A percentile compares a stretch with the other conserved stretches of the same genome.
These are phyloP conservation scores for Corythaeola cristata DNA, from an alignment of 2,113 vertebrate genomes.

Conservation along the genomic window DNA sequence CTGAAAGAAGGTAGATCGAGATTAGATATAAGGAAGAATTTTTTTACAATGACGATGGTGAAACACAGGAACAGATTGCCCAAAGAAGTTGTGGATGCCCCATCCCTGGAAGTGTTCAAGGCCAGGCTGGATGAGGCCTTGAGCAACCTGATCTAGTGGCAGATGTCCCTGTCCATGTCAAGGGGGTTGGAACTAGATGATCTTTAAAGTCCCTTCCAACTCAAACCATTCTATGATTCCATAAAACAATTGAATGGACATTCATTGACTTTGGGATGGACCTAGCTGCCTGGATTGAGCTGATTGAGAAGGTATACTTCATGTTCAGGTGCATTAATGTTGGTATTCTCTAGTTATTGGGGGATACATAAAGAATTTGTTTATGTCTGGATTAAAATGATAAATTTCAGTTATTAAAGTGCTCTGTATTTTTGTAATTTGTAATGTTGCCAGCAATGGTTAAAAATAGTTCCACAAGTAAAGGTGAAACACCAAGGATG, in stretches of 20 bases:
- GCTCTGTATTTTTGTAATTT: neutral
- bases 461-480: neutral
- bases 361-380: neutral
- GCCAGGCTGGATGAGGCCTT: no score
- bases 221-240: no score
- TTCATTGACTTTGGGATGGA: neutral
- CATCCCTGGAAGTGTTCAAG: no score
- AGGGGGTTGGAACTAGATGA: no score
- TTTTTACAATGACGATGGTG: no score
- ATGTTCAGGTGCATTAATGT: neutral
- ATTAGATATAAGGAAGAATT: no score
- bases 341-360: neutral
- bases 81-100: no score
- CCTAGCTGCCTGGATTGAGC: neutral
- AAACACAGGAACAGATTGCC: no score
- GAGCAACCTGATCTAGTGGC: no score
- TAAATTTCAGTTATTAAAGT: neutral
- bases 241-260: conserved; percentile 74
- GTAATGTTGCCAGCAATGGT: neutral
- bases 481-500: neutral
- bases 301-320: conserved; percentile 65
- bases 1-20: no score
- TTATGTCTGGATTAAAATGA: neutral
- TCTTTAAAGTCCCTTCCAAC: no score
- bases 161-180: no score